phyloP scores from a whole-genome alignment of 2,888 invertebrate species.

The Protophormia terraenovae region DNA sequence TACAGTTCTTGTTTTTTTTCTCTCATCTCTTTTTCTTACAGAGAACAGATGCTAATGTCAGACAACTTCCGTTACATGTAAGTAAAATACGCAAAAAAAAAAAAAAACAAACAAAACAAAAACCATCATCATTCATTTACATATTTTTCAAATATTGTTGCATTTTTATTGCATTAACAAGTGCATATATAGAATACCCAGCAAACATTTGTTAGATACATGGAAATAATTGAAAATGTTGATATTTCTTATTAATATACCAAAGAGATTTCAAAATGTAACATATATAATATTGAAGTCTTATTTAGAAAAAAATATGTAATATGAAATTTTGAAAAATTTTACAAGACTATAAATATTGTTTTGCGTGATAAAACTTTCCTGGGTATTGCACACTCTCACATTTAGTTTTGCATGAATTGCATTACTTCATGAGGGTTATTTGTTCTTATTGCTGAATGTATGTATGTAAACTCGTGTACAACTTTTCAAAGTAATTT shows the following conservation, averaged over 20 bases:
- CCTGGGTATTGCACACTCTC: not conserved
- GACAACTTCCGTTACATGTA: conserved; percentile 55
- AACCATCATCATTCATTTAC: conserved; percentile 1
- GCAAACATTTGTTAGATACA: not conserved
- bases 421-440: conserved; percentile 7
- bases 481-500: conserved; percentile 52
- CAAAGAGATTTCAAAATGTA: too few relatives aligned
- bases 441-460: not conserved
- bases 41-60: conserved; percentile 60
- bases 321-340: too few relatives aligned
- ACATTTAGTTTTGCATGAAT: not conserved
- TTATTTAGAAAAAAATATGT: too few relatives aligned
- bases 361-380: too few relatives aligned
- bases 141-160: conserved; percentile 48
- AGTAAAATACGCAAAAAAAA: not conserved
- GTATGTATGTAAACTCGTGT: not conserved
- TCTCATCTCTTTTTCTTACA: not conserved
- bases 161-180: conserved; percentile 47
- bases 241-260: not conserved
- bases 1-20: not conserved
- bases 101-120: not conserved
- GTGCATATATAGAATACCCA: not conserved
- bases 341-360: too few relatives aligned
- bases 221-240: not conserved
- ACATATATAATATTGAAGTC: too few relatives aligned